Conservation (phyloP, 1,140 invertebrate species). For the Ruditapes philippinarum region DNA sequence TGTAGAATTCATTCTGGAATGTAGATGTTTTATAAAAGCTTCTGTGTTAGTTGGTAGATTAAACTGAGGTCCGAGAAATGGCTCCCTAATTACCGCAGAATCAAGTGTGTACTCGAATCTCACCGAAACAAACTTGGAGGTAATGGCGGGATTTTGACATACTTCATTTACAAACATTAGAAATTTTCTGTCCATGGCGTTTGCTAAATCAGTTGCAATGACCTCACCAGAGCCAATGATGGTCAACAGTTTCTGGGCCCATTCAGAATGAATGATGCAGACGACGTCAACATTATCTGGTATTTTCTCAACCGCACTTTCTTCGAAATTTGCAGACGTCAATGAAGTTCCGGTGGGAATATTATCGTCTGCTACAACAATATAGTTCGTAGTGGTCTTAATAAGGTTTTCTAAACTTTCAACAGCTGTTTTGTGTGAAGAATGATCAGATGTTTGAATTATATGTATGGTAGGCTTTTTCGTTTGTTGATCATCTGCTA, state of each 20-base stretch:
- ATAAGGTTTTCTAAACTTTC: not conserved
- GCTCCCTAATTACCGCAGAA: not conserved
- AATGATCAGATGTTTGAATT: constrained; percentile 6
- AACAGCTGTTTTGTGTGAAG: not conserved
- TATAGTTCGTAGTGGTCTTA: constrained; percentile 1
- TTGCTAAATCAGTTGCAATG: not conserved
- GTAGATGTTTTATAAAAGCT: constrained; percentile 39
- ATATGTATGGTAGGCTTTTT: not conserved
- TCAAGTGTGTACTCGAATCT: constrained; percentile 15
- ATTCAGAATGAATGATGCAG: constrained; percentile 23
- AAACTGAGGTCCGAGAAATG: constrained; percentile 34
- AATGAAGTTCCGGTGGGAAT: too few relatives aligned
- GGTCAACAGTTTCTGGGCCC: constrained; percentile 22
- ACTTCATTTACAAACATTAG: constrained; percentile 7
- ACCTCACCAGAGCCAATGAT: constrained; percentile 27
- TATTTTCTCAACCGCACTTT: too few relatives aligned
- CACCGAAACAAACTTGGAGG: constrained; percentile 4
- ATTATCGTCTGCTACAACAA: not conserved
- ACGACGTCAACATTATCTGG: not conserved
- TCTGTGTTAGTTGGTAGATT: constrained; percentile 27
- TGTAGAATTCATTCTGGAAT: not conserved
- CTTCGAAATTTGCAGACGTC: not conserved
- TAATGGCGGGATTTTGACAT: not conserved
- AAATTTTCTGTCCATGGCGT: not conserved
- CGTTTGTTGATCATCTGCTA: not conserved